phyloP scores from a whole-genome alignment of 2,113 vertebrate species.

The rat (Rattus norvegicus) region GRCr8 NC_086026.1:57236001-57236500 shows the following conservation, averaged over 20 bases:
- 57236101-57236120: background rate
- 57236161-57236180: background rate
- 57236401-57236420: background rate
- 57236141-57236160: background rate
- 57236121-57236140: background rate
- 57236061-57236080: background rate
- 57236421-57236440: background rate
- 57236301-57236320: background rate
- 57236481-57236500: background rate
- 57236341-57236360: background rate
- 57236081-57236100: background rate
- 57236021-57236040: background rate
- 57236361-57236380: background rate
- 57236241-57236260: background rate
- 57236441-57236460: background rate
- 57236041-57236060: background rate
- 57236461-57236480: background rate
- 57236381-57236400: background rate
- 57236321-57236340: background rate
- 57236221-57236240: background rate
- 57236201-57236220: background rate
- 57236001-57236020: background rate
- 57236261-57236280: background rate
- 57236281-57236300: background rate
- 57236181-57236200: background rate